Conservation (phyloP, 1,140 invertebrate species). For the Papilio dardanus region DNA sequence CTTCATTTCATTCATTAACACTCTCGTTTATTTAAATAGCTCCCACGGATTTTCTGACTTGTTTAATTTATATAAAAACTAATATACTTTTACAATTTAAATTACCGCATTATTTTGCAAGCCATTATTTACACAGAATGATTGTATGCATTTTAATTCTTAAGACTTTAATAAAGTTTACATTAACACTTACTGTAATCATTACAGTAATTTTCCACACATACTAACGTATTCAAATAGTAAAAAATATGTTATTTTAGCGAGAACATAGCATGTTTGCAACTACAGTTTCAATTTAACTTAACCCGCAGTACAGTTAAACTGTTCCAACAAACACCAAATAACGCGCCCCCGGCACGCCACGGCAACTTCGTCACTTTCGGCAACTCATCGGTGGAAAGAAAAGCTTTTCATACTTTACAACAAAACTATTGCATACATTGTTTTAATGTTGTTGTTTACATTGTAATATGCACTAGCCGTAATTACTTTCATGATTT, state of each 20-base stretch:
- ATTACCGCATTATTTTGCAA: neutral
- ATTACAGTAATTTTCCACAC: neutral
- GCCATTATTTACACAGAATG: neutral
- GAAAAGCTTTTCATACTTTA: slow-evolving; percentile 35
- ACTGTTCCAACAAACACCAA: slow-evolving; percentile 60
- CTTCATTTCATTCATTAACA: slow-evolving; percentile 9
- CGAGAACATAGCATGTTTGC: slow-evolving; percentile 33
- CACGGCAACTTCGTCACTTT: slow-evolving; percentile 54
- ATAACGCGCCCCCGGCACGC: slow-evolving; percentile 63
- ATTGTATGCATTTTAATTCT: neutral
- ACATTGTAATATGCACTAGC: neutral
- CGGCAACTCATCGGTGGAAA: slow-evolving; percentile 44
- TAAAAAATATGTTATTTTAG: slow-evolving; percentile 15
- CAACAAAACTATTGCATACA: neutral
- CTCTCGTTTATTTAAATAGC: neutral
- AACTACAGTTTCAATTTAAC: slow-evolving; percentile 65
- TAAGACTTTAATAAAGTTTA: too few species aligned
- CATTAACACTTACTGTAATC: too few species aligned
- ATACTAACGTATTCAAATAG: slow-evolving; percentile 7
- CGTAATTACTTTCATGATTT: neutral
- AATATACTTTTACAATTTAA: neutral
- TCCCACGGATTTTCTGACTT: neutral
- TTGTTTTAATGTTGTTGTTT: slow-evolving; percentile 13
- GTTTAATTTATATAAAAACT: neutral
- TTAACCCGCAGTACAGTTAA: slow-evolving; percentile 58